Evolutionary conservation across 2,888 invertebrate genomes (phyloP).

Genomic region (Trichopoda pennipes): DNA sequence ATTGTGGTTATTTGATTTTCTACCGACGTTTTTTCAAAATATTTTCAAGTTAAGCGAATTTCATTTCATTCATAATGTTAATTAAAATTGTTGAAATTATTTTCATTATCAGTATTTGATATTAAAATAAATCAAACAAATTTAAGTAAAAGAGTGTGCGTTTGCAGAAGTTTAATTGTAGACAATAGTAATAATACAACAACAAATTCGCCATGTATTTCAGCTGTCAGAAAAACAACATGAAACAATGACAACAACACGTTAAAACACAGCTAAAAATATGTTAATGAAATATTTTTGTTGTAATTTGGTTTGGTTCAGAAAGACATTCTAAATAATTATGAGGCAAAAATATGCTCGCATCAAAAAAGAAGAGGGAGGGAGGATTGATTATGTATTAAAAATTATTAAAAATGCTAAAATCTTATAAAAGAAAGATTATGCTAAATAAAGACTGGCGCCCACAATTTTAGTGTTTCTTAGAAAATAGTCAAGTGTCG

Average conservation of each 20-base stretch:
- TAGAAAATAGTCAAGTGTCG: conserved; percentile 62
- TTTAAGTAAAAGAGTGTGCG: background rate
- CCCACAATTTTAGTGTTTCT: conserved; percentile 46
- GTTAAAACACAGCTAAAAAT: conserved; percentile 36
- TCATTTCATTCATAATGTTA: too few relatives aligned
- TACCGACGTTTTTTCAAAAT: background rate
- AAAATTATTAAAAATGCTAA: conserved; percentile 54
- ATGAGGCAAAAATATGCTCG: background rate
- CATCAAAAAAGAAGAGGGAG: too few relatives aligned
- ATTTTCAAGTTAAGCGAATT: conserved; percentile 2
- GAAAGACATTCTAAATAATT: conserved; percentile 21
- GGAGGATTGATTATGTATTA: conserved; percentile 15
- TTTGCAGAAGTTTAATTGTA: conserved; percentile 17
- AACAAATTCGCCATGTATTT: conserved; percentile 25
- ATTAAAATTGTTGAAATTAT: conserved; percentile 60
- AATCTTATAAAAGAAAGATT: conserved; percentile 26
- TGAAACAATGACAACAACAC: conserved; percentile 54
- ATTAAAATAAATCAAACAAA: conserved; percentile 39
- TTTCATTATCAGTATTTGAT: conserved; percentile 24
- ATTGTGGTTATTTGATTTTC: conserved; percentile 10
- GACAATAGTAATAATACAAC: background rate
- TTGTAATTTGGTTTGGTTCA: conserved; percentile 10
- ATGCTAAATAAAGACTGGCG: conserved; percentile 48
- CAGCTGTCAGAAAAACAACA: conserved; percentile 48
- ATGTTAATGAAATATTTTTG: conserved; percentile 44